Percentiles rank a stretch among this genome's conserved stretches.
Conservation (phyloP, 2,113 vertebrate genomes). For the Macquaria ambigua region DNA sequence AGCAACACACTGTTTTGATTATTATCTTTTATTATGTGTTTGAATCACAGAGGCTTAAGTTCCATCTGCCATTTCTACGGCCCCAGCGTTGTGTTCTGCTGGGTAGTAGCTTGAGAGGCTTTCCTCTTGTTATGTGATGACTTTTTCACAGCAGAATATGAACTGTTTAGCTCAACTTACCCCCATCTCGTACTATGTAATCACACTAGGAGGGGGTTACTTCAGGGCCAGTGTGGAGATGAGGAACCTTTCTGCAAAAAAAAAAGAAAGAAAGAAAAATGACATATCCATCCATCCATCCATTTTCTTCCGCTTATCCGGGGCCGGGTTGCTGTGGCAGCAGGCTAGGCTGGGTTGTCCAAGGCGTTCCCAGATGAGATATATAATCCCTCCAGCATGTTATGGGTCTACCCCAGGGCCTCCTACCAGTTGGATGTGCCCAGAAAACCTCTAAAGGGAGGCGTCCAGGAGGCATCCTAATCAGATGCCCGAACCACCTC, state of each 20-base stretch:
- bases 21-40: slow-evolving; percentile 41
- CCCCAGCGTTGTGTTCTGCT: background rate
- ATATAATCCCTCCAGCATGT: too few relatives aligned
- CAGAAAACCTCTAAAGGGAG: too few relatives aligned
- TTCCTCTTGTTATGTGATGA: background rate
- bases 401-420: too few relatives aligned
- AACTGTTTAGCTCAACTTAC: background rate
- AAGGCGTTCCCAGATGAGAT: too few relatives aligned
- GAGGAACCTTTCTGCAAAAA: background rate
- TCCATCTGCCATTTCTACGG: slow-evolving; percentile 27
- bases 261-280: too few relatives aligned
- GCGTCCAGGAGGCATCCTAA: too few relatives aligned
- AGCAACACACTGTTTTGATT: slow-evolving; percentile 40
- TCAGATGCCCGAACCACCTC: too few relatives aligned
- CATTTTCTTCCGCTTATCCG: too few relatives aligned
- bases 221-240: background rate
- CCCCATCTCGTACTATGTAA: background rate
- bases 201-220: background rate
- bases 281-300: too few relatives aligned
- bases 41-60: slow-evolving; percentile 12
- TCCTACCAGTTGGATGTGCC: too few relatives aligned
- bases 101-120: background rate
- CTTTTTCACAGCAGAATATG: background rate
- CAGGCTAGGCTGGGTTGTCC: too few relatives aligned
- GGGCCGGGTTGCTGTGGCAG: too few relatives aligned